Conservation (phyloP, 2,113 vertebrate genomes). For the Ammodytes dubius region DNA sequence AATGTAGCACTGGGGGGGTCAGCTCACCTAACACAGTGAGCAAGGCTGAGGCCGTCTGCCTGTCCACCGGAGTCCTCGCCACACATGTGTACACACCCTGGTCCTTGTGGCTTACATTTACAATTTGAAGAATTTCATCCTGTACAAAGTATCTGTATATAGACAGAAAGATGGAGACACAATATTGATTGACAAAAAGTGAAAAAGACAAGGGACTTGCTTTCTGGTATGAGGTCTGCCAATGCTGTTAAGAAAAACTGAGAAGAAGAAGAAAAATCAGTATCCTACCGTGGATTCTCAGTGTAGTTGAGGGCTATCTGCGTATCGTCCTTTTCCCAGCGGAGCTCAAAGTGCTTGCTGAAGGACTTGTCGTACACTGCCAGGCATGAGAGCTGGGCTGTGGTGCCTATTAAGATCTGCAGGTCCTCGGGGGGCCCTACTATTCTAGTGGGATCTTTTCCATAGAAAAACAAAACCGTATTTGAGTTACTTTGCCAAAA, state of each 20-base stretch:
- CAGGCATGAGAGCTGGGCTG: conserved; percentile 89
- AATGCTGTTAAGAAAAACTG: neutral
- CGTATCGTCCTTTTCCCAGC: conserved; percentile 91
- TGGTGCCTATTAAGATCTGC: conserved; percentile 85
- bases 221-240: conserved; percentile 9
- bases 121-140: conserved; percentile 88
- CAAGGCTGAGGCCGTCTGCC: conserved; percentile 68
- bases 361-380: conserved; percentile 90
- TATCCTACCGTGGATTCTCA: conserved; percentile 85
- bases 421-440: conserved; percentile 85
- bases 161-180: conserved; percentile 24
- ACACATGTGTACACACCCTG: conserved; percentile 89
- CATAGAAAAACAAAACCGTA: conserved; percentile 20
- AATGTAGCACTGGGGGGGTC: neutral
- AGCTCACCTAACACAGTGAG: conserved; percentile 92
- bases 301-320: conserved; percentile 87
- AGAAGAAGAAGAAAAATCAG: neutral
- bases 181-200: conserved; percentile 45
- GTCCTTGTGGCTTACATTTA: conserved; percentile 88
- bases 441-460: conserved; percentile 91
- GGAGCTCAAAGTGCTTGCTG: conserved; percentile 88
- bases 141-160: conserved; percentile 84
- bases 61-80: conserved; percentile 89
- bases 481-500: conserved; percentile 55
- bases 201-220: conserved; percentile 32